phyloP scores from a whole-genome alignment of 1,140 invertebrate species.

The Rhagoletis pomonella region DNA sequence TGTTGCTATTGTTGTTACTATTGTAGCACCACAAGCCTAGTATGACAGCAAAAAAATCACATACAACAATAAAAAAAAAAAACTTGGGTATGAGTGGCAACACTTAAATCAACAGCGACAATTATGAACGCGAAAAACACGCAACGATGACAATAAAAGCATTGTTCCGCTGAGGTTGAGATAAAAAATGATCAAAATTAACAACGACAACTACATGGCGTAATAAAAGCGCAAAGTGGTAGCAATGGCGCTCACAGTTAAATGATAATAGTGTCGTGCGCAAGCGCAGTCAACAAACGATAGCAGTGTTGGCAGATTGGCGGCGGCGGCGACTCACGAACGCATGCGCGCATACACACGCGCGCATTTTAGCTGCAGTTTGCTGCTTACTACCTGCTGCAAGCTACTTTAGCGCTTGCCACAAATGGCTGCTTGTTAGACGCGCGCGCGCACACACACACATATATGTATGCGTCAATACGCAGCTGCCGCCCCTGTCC shows the following conservation, averaged over 20 bases:
- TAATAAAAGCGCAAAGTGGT: not conserved
- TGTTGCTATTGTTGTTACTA: no score
- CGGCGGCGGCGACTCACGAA: not conserved
- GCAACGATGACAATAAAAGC: not conserved
- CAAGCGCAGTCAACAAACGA: not conserved
- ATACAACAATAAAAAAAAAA: not conserved
- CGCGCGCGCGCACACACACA: not conserved
- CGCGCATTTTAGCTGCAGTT: not conserved
- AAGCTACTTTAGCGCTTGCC: no score
- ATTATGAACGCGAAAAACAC: not conserved
- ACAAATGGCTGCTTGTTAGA: not conserved
- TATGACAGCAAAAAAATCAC: not conserved
- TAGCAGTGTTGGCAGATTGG: constrained; percentile 2
- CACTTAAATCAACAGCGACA: not conserved
- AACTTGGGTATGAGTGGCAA: not conserved
- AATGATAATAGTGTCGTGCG: not conserved
- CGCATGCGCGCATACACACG: not conserved
- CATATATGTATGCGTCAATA: not conserved
- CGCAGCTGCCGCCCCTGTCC: not conserved
- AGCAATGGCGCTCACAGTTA: not conserved
- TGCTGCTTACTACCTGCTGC: not conserved
- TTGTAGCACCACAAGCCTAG: not conserved
- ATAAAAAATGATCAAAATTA: not conserved
- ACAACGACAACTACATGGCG: not conserved
- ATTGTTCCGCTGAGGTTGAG: not conserved